Percentiles rank a stretch among this genome's conserved stretches.
phyloP scores from a whole-genome alignment of 1,140 invertebrate genomes.

The Trichonephila clavata region DNA sequence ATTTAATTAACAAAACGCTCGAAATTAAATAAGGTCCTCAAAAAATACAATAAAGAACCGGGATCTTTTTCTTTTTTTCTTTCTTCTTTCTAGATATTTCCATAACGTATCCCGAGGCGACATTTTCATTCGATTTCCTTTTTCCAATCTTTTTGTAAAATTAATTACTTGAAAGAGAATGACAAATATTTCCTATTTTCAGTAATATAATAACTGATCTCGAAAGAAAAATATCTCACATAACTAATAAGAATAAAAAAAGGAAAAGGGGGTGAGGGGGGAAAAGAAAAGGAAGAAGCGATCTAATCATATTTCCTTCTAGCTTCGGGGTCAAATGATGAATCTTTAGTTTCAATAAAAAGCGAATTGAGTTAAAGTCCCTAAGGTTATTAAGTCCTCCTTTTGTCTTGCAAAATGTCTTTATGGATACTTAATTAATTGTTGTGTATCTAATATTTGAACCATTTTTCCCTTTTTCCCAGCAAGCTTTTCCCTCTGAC shows the following conservation, averaged over 20 bases:
- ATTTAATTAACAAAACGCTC: background rate
- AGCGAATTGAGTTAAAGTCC: background rate
- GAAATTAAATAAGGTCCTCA: background rate
- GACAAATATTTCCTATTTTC: background rate
- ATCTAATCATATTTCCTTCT: background rate
- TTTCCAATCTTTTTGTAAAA: background rate
- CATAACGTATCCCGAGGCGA: background rate
- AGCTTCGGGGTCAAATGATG: background rate
- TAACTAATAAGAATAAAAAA: background rate
- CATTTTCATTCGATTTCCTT: background rate
- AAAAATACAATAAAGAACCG: background rate
- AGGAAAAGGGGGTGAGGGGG: too few relatives aligned
- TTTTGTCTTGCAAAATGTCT: background rate
- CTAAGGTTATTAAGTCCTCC: background rate
- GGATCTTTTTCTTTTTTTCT: background rate
- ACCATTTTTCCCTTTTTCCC: background rate
- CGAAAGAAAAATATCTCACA: background rate
- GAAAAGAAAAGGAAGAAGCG: background rate
- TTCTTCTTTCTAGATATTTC: background rate
- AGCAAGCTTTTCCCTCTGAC: background rate
- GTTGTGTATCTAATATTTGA: conserved; percentile 14
- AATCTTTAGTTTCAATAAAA: conserved; percentile 24
- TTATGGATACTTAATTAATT: conserved; percentile 29
- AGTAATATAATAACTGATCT: conserved; percentile 17
- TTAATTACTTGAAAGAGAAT: background rate